Base-by-base conservation (phyloP, 2,888 invertebrate species). In the Perizoma flavofasciatum region DNA sequence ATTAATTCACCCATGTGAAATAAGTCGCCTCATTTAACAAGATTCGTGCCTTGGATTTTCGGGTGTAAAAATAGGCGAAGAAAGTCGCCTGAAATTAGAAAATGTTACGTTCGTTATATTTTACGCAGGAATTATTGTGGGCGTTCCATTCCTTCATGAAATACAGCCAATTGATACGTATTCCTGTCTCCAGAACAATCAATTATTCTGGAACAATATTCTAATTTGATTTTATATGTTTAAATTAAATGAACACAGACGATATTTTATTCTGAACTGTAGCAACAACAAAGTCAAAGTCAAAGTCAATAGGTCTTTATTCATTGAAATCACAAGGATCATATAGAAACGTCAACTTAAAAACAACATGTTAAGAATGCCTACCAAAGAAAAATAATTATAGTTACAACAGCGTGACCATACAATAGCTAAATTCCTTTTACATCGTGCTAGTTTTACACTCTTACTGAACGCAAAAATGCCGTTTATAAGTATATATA, bases 1-100 rank as follows among this genome's bases (percentile, higher is more conserved):
- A 54, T 60, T 63, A 48, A 54, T 60, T 54, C 45, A 65, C 22
- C 49, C 56, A 56, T 46, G 51, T 50, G 51, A 50, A 60, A 55
- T 61, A 57, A 62, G 53, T 45, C 49, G 46, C 53, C 54, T 49
- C 45, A 45, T 49, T 57, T 56, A 61, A 61, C 48, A 40, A 55
- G 51, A 53, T 66, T 59, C 35, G 43, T 54, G 45, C 22, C 33
- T 41, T 49, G 45, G 35, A 50, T 46, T 53, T 40, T 39, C 32
- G 35, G n/a, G 6, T 41, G 37, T 39, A 39, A 49, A 58, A 62
- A 51, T 40, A 41, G n/a, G 10, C 3, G 8, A 49, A 45, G 37
- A 44, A 49, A 43, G 5, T 54, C 5, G 43, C 10, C 32, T 8
- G 22, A 44, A 48, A 55, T 49, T 10, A 43, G 9, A 43, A 37